phyloP scores from a whole-genome alignment of 1,140 invertebrate species.

The Bombus difficillimus region DNA sequence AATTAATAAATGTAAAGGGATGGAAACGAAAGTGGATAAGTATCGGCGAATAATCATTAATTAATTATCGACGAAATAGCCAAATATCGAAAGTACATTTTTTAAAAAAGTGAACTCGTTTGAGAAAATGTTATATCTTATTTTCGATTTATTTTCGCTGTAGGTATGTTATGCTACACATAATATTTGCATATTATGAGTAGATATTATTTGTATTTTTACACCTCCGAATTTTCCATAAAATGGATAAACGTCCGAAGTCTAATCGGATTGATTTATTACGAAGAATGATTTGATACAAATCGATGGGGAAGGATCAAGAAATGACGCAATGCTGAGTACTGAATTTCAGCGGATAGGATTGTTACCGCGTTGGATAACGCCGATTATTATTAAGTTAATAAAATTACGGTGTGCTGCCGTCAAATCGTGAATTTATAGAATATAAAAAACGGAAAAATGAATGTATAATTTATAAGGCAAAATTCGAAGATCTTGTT shows the following conservation, averaged over 20 bases:
- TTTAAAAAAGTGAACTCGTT: too few species aligned
- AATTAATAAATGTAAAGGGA: background rate
- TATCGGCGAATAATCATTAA: background rate
- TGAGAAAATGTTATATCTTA: too few species aligned
- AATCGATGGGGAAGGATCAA: background rate
- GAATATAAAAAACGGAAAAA: background rate
- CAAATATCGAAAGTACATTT: too few species aligned
- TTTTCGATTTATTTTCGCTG: too few species aligned
- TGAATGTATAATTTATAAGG: background rate
- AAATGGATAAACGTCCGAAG: too few species aligned
- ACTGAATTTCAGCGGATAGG: background rate
- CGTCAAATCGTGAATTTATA: background rate
- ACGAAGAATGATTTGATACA: background rate
- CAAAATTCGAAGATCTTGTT: background rate
- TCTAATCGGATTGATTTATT: too few species aligned
- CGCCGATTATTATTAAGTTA: background rate
- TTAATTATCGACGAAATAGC: too few species aligned
- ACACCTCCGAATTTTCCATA: too few species aligned
- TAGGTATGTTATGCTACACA: too few species aligned
- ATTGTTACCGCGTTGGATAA: background rate
- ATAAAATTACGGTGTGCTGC: background rate
- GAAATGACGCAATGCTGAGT: background rate
- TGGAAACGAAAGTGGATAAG: background rate
- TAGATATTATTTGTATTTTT: too few species aligned
- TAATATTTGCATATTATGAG: too few species aligned